Percentiles rank a stretch among this genome's conserved stretches.
Evolutionary conservation across 2,888 invertebrate species (phyloP).

Genomic region (Apamea anceps): DNA sequence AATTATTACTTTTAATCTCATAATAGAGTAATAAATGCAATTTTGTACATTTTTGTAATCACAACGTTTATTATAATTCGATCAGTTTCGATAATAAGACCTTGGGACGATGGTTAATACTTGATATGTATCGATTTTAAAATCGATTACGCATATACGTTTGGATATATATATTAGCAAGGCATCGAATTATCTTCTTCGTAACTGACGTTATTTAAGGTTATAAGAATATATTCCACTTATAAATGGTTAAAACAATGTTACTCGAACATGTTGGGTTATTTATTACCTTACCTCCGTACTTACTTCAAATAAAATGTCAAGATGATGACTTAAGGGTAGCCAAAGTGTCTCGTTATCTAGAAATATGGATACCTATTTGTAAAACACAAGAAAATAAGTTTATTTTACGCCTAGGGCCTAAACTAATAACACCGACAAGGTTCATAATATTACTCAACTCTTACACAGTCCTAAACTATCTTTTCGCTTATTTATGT

Average conservation of each 20-base stretch:
- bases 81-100: conserved; percentile 44
- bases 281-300: too few species aligned
- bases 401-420: too few species aligned
- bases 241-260: too few species aligned
- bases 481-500: too few species aligned
- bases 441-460: too few species aligned
- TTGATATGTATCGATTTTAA: conserved; percentile 24
- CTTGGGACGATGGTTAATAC: conserved; percentile 25
- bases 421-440: too few species aligned
- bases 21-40: conserved; percentile 50
- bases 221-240: too few species aligned
- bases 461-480: too few species aligned
- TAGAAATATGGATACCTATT: neutral
- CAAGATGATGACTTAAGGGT: too few species aligned
- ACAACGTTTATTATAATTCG: conserved; percentile 38
- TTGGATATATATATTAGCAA: conserved; percentile 6
- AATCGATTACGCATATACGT: conserved; percentile 23
- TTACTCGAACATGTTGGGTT: too few species aligned
- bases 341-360: neutral
- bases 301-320: too few species aligned
- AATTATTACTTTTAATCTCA: conserved; percentile 56
- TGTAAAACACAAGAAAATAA: too few species aligned
- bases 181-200: neutral
- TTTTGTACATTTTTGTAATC: conserved; percentile 51
- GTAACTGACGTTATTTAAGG: neutral